Percentiles rank a stretch among this genome's conserved stretches.
phyloP scores from a whole-genome alignment of 1,140 invertebrate species.

The Eciton burchellii region DNA sequence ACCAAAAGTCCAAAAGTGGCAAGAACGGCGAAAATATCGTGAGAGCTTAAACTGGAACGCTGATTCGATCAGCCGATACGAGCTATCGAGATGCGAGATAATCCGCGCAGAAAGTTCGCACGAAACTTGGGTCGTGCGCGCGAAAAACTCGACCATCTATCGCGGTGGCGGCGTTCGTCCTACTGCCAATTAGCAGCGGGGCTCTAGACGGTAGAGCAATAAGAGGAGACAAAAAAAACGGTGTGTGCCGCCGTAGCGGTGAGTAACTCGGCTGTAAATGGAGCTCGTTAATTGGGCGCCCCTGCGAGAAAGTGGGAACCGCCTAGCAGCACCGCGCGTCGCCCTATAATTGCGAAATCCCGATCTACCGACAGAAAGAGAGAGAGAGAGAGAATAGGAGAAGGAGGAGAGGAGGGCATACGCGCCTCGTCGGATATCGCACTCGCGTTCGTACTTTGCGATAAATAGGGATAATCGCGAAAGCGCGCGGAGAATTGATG shows the following conservation, averaged over 20 bases:
- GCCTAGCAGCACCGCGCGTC: slow-evolving; percentile 22
- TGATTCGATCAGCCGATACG: slow-evolving; percentile 38
- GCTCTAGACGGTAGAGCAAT: slow-evolving; percentile 46
- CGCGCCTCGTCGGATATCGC: not conserved
- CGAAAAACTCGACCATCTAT: slow-evolving; percentile 55
- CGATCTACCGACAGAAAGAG: slow-evolving; percentile 31
- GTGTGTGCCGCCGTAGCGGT: slow-evolving; percentile 6
- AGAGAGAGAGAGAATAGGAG: too few species aligned
- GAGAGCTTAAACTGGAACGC: slow-evolving; percentile 41
- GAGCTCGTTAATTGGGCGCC: slow-evolving; percentile 58
- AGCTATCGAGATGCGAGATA: slow-evolving; percentile 37
- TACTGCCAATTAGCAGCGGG: slow-evolving; percentile 54
- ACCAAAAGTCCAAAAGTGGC: too few species aligned
- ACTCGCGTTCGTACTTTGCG: not conserved
- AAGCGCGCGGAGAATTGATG: not conserved
- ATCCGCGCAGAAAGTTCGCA: slow-evolving; percentile 58
- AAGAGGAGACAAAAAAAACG: slow-evolving; percentile 53
- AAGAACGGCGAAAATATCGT: slow-evolving; percentile 30
- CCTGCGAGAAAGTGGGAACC: slow-evolving; percentile 26
- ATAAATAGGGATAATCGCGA: slow-evolving; percentile 25
- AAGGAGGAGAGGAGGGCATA: too few species aligned
- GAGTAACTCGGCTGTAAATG: slow-evolving; percentile 59
- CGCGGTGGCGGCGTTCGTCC: slow-evolving; percentile 16
- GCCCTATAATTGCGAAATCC: slow-evolving; percentile 53
- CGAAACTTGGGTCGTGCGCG: slow-evolving; percentile 29